Percentiles rank a stretch among this genome's conserved stretches.
These are phyloP conservation scores for Dermatemys mawii DNA, from an alignment of 2,113 vertebrate genomes.

Conservation along the genomic window DNA sequence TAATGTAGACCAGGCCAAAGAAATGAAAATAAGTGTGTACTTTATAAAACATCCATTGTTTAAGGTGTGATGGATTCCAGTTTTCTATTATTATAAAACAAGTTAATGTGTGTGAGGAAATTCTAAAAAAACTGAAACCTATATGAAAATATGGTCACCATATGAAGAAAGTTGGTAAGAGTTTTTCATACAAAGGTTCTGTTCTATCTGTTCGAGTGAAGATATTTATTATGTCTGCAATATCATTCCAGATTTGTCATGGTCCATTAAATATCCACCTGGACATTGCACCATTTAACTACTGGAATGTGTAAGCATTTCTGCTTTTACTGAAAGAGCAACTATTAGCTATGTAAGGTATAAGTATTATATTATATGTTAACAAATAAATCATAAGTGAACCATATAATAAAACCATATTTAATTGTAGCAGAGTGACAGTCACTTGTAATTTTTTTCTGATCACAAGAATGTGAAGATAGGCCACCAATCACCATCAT, in stretches of 20 bases:
- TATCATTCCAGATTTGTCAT: slow-evolving; percentile 73
- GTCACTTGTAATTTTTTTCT: slow-evolving; percentile 51
- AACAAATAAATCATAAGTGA: slow-evolving; percentile 66
- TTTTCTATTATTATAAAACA: neutral
- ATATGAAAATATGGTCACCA: slow-evolving; percentile 67
- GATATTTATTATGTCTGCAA: slow-evolving; percentile 73
- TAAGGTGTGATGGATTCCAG: accelerated
- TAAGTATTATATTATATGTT: slow-evolving; percentile 27
- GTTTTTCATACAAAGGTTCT: slow-evolving; percentile 66
- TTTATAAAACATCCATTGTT: neutral
- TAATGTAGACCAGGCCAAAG: too few species aligned
- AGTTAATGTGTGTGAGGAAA: neutral
- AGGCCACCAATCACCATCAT: neutral
- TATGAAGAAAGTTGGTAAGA: slow-evolving; percentile 55
- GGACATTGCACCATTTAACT: slow-evolving; percentile 75
- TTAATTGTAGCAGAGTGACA: slow-evolving; percentile 13
- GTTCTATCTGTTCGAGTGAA: slow-evolving; percentile 64
- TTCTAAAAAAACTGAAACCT: neutral
- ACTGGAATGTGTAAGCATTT: slow-evolving; percentile 75
- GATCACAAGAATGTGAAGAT: slow-evolving; percentile 52
- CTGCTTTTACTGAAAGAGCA: slow-evolving; percentile 55
- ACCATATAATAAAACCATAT: slow-evolving; percentile 64
- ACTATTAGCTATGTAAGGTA: slow-evolving; percentile 40
- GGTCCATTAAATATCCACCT: slow-evolving; percentile 77
- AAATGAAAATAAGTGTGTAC: neutral